Conservation (phyloP, 2,113 vertebrate species). For the Dendrocopos noguchii region DNA sequence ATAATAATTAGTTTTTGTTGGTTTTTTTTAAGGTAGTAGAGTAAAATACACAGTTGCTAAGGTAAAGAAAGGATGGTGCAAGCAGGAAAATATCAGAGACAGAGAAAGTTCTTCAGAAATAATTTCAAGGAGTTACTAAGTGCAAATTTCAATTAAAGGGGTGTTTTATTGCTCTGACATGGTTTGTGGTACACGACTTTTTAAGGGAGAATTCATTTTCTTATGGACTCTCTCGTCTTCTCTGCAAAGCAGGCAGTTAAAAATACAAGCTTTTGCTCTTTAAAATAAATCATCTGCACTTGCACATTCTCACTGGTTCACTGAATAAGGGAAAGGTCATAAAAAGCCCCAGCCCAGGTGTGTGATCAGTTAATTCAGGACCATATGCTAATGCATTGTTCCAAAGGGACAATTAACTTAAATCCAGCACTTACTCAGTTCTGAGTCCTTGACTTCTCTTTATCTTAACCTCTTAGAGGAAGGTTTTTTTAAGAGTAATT, state of each 20-base stretch:
- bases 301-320: background rate
- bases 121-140: background rate
- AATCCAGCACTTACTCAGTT: background rate
- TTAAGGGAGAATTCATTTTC: background rate
- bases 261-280: background rate
- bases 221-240: background rate
- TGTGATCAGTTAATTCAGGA: background rate
- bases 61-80: background rate
- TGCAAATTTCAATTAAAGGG: background rate
- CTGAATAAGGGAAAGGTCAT: background rate
- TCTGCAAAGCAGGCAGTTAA: background rate
- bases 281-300: background rate
- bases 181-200: background rate
- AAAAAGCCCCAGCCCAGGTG: background rate
- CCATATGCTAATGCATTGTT: background rate
- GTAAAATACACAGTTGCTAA: background rate
- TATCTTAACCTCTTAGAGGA: background rate
- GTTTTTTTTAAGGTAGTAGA: background rate
- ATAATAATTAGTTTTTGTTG: background rate
- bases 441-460: background rate
- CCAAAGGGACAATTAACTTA: background rate
- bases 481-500: background rate
- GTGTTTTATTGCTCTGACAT: background rate
- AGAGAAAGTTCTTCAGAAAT: background rate
- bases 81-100: background rate